phyloP scores from a whole-genome alignment of 2,113 vertebrate species.

The Stomatorhinus ivindoensis region DNA sequence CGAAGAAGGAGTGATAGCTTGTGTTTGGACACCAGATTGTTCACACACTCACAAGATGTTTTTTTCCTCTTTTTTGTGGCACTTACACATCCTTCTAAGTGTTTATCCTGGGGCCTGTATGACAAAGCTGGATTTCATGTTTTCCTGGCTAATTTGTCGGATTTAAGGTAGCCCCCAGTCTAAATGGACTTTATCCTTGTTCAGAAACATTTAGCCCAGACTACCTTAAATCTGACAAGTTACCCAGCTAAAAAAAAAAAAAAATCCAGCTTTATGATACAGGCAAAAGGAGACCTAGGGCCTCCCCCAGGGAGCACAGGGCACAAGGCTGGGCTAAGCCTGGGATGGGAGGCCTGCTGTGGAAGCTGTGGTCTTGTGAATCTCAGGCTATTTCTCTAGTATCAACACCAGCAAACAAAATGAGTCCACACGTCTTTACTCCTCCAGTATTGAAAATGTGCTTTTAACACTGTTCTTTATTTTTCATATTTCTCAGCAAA shows the following conservation, averaged over 20 bases:
- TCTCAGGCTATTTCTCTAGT: background rate
- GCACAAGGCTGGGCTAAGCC: background rate
- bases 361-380: background rate
- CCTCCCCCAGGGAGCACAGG: background rate
- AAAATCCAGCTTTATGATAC: background rate
- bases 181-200: background rate
- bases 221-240: background rate
- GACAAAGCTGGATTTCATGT: background rate
- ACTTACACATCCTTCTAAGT: background rate
- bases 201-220: background rate
- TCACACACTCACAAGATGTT: background rate
- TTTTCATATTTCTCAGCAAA: background rate
- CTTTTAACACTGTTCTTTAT: background rate
- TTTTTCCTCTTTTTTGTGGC: background rate
- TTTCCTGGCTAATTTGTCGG: background rate
- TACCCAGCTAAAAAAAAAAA: background rate
- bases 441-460: background rate
- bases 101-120: background rate
- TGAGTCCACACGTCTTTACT: background rate
- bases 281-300: background rate
- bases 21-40: background rate
- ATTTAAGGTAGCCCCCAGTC: background rate
- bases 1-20: background rate
- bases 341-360: background rate
- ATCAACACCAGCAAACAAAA: background rate